Evolutionary conservation across 2,797 vertebrate genomes (phyloP), one percentile per base, ranked within the genome.

Genomic region (Pipistrellus pipistrellus): DNA sequence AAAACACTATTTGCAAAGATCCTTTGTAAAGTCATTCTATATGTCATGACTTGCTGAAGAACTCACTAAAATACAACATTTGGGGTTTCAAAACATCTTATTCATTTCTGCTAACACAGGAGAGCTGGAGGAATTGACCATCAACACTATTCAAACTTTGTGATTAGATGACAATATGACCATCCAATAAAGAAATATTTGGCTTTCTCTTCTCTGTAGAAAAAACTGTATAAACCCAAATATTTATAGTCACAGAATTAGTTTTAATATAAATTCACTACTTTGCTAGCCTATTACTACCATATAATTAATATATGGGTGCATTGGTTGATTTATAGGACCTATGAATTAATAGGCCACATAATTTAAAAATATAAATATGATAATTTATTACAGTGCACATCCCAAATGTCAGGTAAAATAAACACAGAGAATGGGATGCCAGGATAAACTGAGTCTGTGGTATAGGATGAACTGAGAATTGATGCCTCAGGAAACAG

Each of bases 171-270:
- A 48, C 25, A 46, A 55, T 46, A 90, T 38, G 48, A 73, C 11
- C 27, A 93, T 69, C 8, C 44, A 53, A 12, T 15, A 87, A 48
- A 96, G 38, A 35, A 88, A 59, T 75, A 30, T 73, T 53, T 53
- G 84, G 10, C 20, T 76, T 93, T 78, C 62, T 85, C 20, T 78
- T 91, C 20, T 64, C 46, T 73, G 15, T 23, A 72, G 78, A 94
- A 72, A 69, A 48, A 14, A 80, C 3, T 38, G 3, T 51, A 8
- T 66, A 90, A 75, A 53, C 76, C 41, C 59, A 75, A 64, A 0
- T 12, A 18, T 46, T 75, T 32, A 64, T 15, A 69, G 27, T 4
- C 15, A 25, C 0, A 51, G 17, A 89, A 32, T 76, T 77, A 48
- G 35, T 53, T 51, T 53, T 53, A 53, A 53, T 44, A 88, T 12